These are phyloP conservation scores for Euwallacea similis DNA, from an alignment of 1,140 invertebrate genomes.

Conservation along the genomic window DNA sequence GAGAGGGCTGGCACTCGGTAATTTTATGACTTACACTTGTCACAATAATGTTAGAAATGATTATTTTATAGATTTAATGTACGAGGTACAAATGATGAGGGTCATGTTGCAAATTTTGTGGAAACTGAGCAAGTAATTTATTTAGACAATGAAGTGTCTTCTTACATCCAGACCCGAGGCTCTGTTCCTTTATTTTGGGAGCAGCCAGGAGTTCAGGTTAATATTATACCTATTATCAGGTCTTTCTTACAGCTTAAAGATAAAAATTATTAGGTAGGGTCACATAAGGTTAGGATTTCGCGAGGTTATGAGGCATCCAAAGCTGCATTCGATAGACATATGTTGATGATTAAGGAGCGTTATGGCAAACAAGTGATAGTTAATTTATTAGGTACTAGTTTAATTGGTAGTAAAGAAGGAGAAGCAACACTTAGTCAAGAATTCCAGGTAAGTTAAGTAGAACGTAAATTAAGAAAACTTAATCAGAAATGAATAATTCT, in stretches of 20 bases:
- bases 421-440: conserved; percentile 94
- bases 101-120: conserved; percentile 99
- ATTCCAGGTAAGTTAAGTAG: conserved; percentile 67
- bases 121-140: conserved; percentile 98
- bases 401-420: conserved; percentile 93
- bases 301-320: conserved; percentile 90
- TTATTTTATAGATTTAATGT: conserved; percentile 82
- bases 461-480: neutral
- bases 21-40: conserved; percentile 6
- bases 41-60: conserved; percentile 2
- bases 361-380: conserved; percentile 92
- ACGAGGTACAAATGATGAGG: conserved; percentile 97
- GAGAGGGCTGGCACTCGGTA: conserved; percentile 91
- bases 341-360: conserved; percentile 80
- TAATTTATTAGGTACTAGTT: conserved; percentile 86
- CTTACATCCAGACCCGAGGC: conserved; percentile 87
- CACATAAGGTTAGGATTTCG: conserved; percentile 97
- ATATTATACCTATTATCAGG: conserved; percentile 8
- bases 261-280: conserved; percentile 73
- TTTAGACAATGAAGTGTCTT: conserved; percentile 83
- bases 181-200: conserved; percentile 99
- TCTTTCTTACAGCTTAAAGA: neutral
- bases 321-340: conserved; percentile 90
- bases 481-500: conserved; percentile 32
- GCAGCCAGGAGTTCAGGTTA: conserved; percentile 92